phyloP scores from a whole-genome alignment of 2,888 invertebrate genomes.

The Peribatodes rhomboidaria region DNA sequence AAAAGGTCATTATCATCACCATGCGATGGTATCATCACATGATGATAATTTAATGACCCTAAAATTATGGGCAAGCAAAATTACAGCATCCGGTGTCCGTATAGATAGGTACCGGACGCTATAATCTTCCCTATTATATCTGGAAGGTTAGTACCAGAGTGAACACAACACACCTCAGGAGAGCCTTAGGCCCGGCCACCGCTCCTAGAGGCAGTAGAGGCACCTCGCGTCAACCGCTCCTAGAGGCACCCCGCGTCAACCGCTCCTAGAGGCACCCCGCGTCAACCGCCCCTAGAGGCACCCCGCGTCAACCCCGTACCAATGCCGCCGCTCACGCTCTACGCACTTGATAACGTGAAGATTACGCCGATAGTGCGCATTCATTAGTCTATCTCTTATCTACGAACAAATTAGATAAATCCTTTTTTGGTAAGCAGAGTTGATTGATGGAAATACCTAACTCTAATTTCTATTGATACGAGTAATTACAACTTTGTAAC shows the following conservation, averaged over 20 bases:
- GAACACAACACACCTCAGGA: not conserved
- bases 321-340: constrained; percentile 20
- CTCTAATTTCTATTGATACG: not conserved
- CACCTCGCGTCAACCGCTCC: no score
- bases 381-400: constrained; percentile 6
- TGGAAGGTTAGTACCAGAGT: no score
- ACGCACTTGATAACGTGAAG: constrained; percentile 13
- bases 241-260: no score
- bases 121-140: not conserved
- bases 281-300: not conserved
- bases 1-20: no score
- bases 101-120: not conserved
- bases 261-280: not conserved
- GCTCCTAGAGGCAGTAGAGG: no score
- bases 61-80: no score
- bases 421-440: not conserved
- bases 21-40: no score
- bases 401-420: not conserved
- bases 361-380: constrained; percentile 22
- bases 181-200: not conserved
- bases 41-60: no score
- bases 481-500: no score
- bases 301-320: constrained; percentile 10
- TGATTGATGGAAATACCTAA: not conserved
- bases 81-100: no score